These are phyloP conservation scores for Nilaparvata lugens DNA, from an alignment of 1,140 invertebrate genomes.

Conservation along the genomic window DNA sequence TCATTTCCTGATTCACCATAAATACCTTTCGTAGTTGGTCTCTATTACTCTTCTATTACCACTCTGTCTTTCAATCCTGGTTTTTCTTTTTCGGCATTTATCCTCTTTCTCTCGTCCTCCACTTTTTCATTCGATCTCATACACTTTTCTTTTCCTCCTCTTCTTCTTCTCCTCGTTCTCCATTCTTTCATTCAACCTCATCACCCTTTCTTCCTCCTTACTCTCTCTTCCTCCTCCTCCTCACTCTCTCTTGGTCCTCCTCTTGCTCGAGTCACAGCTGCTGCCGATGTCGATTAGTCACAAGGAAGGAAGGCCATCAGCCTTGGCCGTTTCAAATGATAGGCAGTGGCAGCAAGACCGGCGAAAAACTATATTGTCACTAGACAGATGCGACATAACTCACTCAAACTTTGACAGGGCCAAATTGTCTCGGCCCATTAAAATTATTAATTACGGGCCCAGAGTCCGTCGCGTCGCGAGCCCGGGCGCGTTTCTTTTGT, in stretches of 20 bases:
- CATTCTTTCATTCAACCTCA: too few relatives aligned
- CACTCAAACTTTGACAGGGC: slow-evolving; percentile 20
- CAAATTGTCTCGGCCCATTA: slow-evolving; percentile 21
- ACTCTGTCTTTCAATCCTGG: background rate
- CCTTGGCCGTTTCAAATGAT: slow-evolving; percentile 1
- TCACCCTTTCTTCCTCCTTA: slow-evolving; percentile 15
- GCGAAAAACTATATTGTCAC: slow-evolving; percentile 11
- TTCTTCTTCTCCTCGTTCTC: slow-evolving; percentile 11
- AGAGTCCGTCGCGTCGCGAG: background rate
- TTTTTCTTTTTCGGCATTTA: background rate
- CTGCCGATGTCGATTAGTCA: background rate
- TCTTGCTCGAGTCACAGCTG: background rate
- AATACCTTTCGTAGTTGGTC: too few relatives aligned
- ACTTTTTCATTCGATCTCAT: too few relatives aligned
- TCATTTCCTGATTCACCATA: too few relatives aligned
- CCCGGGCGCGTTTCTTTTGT: background rate
- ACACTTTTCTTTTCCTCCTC: slow-evolving; percentile 11
- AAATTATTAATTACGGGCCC: slow-evolving; percentile 21
- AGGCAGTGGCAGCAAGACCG: background rate
- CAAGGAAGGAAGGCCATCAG: background rate
- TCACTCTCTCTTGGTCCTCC: background rate
- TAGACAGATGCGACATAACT: slow-evolving; percentile 23
- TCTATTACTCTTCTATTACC: too few relatives aligned
- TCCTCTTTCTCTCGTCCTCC: background rate
- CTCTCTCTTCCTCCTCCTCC: background rate